phyloP scores from a whole-genome alignment of 2,888 invertebrate genomes.

The Fragum whitleyi region DNA sequence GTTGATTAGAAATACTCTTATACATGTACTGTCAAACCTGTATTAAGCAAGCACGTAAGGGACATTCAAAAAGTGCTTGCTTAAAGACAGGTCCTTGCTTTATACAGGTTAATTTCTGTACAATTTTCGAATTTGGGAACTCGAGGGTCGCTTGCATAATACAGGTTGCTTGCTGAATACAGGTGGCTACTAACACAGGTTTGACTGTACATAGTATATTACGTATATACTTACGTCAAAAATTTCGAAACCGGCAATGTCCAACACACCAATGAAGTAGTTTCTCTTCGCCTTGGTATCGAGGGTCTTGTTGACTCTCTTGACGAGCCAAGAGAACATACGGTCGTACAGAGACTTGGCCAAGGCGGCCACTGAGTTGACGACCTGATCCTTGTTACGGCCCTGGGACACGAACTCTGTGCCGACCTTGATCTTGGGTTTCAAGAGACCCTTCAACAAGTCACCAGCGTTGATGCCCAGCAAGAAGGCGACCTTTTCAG shows the following conservation, averaged over 20 bases:
- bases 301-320: slow-evolving; percentile 99
- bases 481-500: slow-evolving; percentile 96
- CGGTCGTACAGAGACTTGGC: slow-evolving; percentile 86
- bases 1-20: no score
- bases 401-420: slow-evolving; percentile 99
- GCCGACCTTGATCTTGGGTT: slow-evolving; percentile 98
- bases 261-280: slow-evolving; percentile 99
- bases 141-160: no score
- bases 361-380: slow-evolving; percentile 85
- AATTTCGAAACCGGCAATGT: slow-evolving; percentile 99
- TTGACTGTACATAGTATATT: no score
- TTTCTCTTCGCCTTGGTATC: slow-evolving; percentile 99
- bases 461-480: slow-evolving; percentile 95
- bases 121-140: no score
- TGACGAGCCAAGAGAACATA: slow-evolving; percentile 93
- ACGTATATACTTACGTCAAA: slow-evolving; percentile 92
- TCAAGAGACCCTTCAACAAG: slow-evolving; percentile 91
- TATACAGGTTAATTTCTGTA: no score
- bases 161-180: no score
- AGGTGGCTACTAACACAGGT: no score
- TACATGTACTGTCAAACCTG: no score
- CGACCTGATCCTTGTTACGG: slow-evolving; percentile 94
- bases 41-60: no score
- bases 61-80: no score
- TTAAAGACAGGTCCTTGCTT: no score